These are phyloP conservation scores for Silurus meridionalis DNA, from an alignment of 2,113 vertebrate species.

Conservation along the genomic window DNA sequence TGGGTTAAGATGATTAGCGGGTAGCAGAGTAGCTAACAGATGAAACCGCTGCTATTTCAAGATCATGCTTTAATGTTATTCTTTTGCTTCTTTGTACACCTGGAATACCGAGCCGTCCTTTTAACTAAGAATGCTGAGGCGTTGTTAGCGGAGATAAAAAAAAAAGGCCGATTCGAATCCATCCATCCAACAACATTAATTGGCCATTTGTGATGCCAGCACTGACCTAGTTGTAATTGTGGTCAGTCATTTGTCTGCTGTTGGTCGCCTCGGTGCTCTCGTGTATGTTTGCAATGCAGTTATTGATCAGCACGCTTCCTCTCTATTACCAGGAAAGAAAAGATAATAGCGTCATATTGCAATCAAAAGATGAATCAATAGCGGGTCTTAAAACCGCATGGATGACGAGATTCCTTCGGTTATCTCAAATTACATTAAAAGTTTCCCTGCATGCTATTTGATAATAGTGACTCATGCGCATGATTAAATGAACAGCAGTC, in stretches of 20 bases:
- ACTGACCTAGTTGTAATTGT: slow-evolving; percentile 22
- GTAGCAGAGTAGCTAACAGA: neutral
- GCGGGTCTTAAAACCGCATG: neutral
- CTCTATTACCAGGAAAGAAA: slow-evolving; percentile 38
- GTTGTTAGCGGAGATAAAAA: neutral
- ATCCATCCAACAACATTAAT: slow-evolving; percentile 25
- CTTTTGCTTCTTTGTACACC: neutral
- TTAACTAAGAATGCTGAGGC: slow-evolving; percentile 13
- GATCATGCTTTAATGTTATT: slow-evolving; percentile 10
- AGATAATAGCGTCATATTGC: slow-evolving; percentile 29
- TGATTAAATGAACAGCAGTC: neutral
- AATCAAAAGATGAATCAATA: slow-evolving; percentile 17
- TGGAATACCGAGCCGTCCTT: neutral
- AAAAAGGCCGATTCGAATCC: neutral
- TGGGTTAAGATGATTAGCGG: neutral
- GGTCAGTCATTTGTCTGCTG: neutral
- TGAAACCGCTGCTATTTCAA: neutral
- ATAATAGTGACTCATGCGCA: neutral
- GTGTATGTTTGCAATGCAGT: slow-evolving; percentile 30
- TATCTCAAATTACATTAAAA: slow-evolving; percentile 8
- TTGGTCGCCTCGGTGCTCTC: slow-evolving; percentile 40
- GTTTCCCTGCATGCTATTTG: neutral
- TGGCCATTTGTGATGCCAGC: slow-evolving; percentile 24
- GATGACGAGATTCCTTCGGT: neutral
- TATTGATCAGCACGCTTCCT: slow-evolving; percentile 41